Evolutionary conservation across 23 tunicate genomes (phyloP).

Genomic region (Oikopleura vanhoeffeni): DNA sequence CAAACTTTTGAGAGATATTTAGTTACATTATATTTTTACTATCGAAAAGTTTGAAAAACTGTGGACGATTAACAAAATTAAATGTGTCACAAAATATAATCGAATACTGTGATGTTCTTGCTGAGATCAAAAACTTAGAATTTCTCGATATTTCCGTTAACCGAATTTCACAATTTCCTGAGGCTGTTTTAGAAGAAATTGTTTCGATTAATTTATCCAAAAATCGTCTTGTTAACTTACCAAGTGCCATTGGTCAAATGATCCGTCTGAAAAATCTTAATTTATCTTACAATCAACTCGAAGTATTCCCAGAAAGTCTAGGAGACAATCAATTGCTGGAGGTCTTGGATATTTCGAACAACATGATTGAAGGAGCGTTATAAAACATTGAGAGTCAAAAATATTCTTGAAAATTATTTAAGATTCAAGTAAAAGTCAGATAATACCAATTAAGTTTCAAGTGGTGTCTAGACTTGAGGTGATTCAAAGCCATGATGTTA

Average conservation of each 20-base stretch:
- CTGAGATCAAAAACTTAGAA: not conserved
- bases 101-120: not conserved
- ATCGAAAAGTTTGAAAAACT: too few relatives aligned
- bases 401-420: too few relatives aligned
- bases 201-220: not conserved
- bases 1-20: too few relatives aligned
- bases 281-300: slow-evolving; percentile 53
- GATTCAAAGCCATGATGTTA: too few relatives aligned
- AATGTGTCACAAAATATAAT: not conserved
- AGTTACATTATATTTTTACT: too few relatives aligned
- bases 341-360: not conserved
- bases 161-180: not conserved
- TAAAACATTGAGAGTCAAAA: too few relatives aligned
- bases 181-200: not conserved
- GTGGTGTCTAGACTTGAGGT: too few relatives aligned
- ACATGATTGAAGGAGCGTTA: not conserved
- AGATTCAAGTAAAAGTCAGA: too few relatives aligned
- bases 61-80: not conserved
- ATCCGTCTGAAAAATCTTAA: slow-evolving; percentile 30
- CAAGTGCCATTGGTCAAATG: slow-evolving; percentile 36
- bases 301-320: not conserved
- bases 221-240: slow-evolving; percentile 14
- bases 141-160: not conserved
- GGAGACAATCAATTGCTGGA: not conserved
- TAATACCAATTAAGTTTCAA: too few relatives aligned